Evolutionary conservation across 2,113 vertebrate genomes (phyloP), one percentile per base, ranked within the genome.

Genomic region (Osmerus mordax): DNA sequence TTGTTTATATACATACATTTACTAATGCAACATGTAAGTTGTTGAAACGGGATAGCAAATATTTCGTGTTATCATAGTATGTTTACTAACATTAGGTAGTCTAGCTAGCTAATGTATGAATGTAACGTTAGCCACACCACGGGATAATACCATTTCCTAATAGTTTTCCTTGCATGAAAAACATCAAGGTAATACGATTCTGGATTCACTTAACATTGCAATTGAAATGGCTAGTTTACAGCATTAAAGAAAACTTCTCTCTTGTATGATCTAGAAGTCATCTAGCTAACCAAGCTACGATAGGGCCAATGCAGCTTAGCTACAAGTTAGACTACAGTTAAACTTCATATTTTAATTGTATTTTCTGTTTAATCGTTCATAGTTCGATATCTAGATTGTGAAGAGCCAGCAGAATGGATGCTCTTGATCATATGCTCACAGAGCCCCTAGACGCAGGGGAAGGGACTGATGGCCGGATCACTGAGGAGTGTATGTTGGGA

Each of bases 401-500:
- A 47, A 65, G n/a, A 32, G 32, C 74, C 4, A 69, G 54, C 36
- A 84, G 80, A 19, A 99, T 99, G 97, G 96, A 99, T 73, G 89
- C 94, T 0, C 90, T 98, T 74, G 92, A 95, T 64, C 94, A 96
- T 19, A 97, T 99, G 94, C 91, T 99, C 2, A 95, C 94, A 0
- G 95, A 97, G 64, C 94, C 94, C 2, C 83, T 99, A 81, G 96
- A 95, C 47, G 88, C 95, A 71, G 95, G 94, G 52, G 92, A 94
- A 0, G 93, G 93, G 47, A 87, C 88, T 29, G 90, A 91, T 19
- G 80, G 91, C 0, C 86, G 93, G 11, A 95, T 98, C 71, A 98
- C 97, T 92, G 97, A 99, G 80, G 96, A 98, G 54, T 99, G 97
- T 75, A 91, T 98, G 88, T 78, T 99, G 82, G 95, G 96, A 3